Conservation (phyloP, 1,140 invertebrate species). For the Drosophila pseudoananassae region DNA sequence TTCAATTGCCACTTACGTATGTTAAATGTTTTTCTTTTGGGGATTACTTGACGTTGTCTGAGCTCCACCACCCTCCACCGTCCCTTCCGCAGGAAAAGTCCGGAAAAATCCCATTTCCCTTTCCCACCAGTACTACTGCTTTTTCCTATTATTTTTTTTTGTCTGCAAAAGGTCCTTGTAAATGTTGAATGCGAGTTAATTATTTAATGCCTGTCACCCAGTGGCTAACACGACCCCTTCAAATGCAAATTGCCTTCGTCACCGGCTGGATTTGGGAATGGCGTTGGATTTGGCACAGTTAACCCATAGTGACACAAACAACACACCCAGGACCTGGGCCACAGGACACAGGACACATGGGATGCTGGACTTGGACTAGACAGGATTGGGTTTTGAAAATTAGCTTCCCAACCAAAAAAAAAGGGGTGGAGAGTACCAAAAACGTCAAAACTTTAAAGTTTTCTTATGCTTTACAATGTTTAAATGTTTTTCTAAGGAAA, state of each 20-base stretch:
- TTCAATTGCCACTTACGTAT: slow-evolving; percentile 73
- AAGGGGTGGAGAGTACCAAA: no score
- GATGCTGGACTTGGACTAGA: neutral
- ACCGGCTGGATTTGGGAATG: slow-evolving; percentile 20
- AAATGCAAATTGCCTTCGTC: slow-evolving; percentile 77
- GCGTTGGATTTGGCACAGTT: slow-evolving; percentile 5
- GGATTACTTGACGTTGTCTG: slow-evolving; percentile 55
- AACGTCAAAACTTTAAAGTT: no score
- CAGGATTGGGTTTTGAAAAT: no score
- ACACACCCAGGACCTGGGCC: slow-evolving; percentile 16
- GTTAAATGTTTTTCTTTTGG: slow-evolving; percentile 66
- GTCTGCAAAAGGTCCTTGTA: slow-evolving; percentile 28
- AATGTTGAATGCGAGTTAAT: slow-evolving; percentile 65
- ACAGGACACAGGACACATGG: slow-evolving; percentile 9
- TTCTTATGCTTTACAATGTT: no score
- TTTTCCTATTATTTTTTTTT: no score
- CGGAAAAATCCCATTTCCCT: neutral
- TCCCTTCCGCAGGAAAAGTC: no score
- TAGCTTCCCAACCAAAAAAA: no score
- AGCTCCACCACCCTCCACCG: neutral
- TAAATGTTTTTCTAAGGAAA: no score
- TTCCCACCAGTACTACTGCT: neutral
- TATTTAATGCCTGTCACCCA: slow-evolving; percentile 79
- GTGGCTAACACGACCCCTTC: slow-evolving; percentile 72
- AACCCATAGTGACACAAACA: slow-evolving; percentile 27